phyloP scores from a whole-genome alignment of 2,888 invertebrate genomes.

The Cerastoderma edule region DNA sequence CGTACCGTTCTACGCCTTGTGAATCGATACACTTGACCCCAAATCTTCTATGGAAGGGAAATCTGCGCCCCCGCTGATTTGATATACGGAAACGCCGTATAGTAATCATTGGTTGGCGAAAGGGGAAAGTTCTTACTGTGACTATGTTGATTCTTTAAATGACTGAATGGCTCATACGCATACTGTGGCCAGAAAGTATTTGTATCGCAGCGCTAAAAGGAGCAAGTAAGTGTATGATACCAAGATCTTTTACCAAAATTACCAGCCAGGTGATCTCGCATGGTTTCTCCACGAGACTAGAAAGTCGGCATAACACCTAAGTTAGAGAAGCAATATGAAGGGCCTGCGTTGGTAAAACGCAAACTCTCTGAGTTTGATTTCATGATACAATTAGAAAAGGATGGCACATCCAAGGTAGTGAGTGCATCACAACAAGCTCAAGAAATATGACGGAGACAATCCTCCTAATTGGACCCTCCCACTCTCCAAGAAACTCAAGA shows the following conservation, averaged over 20 bases:
- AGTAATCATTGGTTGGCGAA: too few species aligned
- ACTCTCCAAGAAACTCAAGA: neutral
- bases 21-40: slow-evolving; percentile 47
- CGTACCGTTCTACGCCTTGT: slow-evolving; percentile 45
- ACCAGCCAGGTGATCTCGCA: neutral
- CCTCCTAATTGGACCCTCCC: neutral
- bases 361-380: neutral
- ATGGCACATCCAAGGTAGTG: neutral
- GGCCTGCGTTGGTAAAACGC: neutral
- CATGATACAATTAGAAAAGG: neutral
- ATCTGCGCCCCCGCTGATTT: slow-evolving; percentile 40
- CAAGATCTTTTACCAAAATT: neutral
- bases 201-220: neutral
- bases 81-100: slow-evolving; percentile 17
- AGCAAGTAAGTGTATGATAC: neutral
- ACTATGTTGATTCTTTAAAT: neutral
- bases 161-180: neutral
- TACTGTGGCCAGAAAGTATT: neutral
- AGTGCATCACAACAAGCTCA: slow-evolving; percentile 12
- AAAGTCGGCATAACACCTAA: neutral
- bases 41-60: slow-evolving; percentile 43
- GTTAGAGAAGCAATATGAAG: neutral
- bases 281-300: neutral
- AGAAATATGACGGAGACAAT: neutral
- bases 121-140: too few species aligned